phyloP scores from a whole-genome alignment of 2,113 vertebrate genomes.

The Carettochelys insculpta region DNA sequence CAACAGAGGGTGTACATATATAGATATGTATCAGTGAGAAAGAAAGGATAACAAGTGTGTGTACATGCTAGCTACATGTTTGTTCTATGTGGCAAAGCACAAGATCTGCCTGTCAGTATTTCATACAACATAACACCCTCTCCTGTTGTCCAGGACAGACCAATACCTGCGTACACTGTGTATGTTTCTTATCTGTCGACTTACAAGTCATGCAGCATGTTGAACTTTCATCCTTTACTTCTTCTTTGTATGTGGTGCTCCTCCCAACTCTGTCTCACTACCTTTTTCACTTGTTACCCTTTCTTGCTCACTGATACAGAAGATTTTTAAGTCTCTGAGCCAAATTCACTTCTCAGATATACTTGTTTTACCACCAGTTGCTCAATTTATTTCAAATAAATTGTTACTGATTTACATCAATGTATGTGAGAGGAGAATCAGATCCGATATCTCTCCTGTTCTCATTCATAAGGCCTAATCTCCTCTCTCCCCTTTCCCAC shows the following conservation, averaged over 20 bases:
- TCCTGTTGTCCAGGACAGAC: not conserved
- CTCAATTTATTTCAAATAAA: not conserved
- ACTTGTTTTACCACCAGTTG: not conserved
- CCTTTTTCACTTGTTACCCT: not conserved
- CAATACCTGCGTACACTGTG: not conserved
- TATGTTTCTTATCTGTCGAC: not conserved
- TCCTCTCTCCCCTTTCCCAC: not conserved
- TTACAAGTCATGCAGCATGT: not conserved
- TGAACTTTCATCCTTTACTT: not conserved
- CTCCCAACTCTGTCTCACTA: not conserved
- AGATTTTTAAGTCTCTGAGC: fast-evolving
- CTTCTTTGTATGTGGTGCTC: not conserved
- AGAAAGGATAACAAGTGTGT: too few relatives aligned
- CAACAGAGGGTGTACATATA: not conserved
- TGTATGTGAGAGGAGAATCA: not conserved
- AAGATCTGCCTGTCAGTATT: too few relatives aligned
- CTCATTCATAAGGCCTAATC: not conserved
- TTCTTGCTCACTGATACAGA: fast-evolving
- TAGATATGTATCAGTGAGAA: too few relatives aligned
- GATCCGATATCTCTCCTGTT: not conserved
- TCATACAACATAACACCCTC: not conserved
- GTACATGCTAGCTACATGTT: not conserved
- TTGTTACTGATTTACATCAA: not conserved
- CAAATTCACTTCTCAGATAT: not conserved
- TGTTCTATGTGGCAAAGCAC: not conserved